Base-by-base conservation (phyloP, 2,888 invertebrate species). In the Pollenia labialis region DNA sequence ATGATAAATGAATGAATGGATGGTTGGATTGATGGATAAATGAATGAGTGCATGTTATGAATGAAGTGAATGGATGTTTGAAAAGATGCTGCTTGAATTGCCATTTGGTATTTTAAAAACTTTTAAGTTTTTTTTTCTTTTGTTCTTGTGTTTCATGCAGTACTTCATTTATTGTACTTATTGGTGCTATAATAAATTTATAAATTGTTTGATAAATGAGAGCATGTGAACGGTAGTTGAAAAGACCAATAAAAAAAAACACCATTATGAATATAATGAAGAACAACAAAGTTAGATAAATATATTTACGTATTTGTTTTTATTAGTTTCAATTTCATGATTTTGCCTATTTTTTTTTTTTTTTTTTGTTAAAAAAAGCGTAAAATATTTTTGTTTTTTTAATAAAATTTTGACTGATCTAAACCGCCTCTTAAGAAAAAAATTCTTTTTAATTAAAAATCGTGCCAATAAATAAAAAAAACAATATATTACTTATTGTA, bases 191-290 rank as follows among this genome's bases (percentile, higher is more conserved):
- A 62, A 83, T 62, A 77, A 84, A 74, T 68, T 52, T 76, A n/a
- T 62, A 69, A 82, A 82, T 68, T 75, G 44, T 75, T 82, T 68
- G 48, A 75, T 85, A 85, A 85, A 82, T 85, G 85, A 79, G 85
- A 79, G 62, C 85, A 85, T 85, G 77, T 82, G 85, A 85, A 85
- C 40, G 42, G 48, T 72, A 66, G 52, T 77, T 48, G 58, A 42
- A 72, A 72, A 1, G 48, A 46, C 23, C 23, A 48, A 32, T 0
- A 7, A 40, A 48, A 46, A 58, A 9, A 66, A 12, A 46, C 11
- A 66, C 6, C 32, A 23, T 7, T 50, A 23, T 50, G 12, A 48
- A 23, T 58, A 48, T 40, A 56, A 54, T 40, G 76, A 75, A 76
- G 52, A 75, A 68, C 44, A 60, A 58, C 68, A 74, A 81, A 66